Conservation (phyloP, 2,888 invertebrate species). For the Plagodis pulveraria region DNA sequence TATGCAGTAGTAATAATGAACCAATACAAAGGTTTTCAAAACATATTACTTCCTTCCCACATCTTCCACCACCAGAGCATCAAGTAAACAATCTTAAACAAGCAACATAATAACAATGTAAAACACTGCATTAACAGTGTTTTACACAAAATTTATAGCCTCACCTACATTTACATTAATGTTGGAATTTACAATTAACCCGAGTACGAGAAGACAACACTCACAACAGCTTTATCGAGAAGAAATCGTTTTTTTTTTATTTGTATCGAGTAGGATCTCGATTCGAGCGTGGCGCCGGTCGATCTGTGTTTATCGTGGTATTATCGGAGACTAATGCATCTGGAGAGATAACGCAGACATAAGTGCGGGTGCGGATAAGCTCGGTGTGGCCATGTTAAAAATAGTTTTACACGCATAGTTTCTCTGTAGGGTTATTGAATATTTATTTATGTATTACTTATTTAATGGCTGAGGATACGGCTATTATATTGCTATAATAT, state of each 20-base stretch:
- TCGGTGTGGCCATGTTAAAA: conserved; percentile 83
- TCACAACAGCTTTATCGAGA: conserved; percentile 80
- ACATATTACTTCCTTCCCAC: background rate
- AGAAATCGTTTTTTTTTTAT: conserved; percentile 75
- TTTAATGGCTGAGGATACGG: conserved; percentile 4
- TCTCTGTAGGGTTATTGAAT: conserved; percentile 59
- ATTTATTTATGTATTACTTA: conserved; percentile 21
- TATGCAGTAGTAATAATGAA: background rate
- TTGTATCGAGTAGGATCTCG: conserved; percentile 78
- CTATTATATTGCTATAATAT: background rate
- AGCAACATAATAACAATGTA: conserved; percentile 42
- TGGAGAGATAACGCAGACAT: conserved; percentile 75
- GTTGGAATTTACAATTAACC: conserved; percentile 78
- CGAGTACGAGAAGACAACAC: conserved; percentile 63
- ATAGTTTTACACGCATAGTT: conserved; percentile 82
- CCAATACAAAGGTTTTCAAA: background rate
- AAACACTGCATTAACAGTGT: conserved; percentile 44
- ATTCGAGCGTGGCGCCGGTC: conserved; percentile 79
- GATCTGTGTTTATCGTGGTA: conserved; percentile 80
- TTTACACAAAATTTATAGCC: conserved; percentile 57
- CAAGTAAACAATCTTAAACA: conserved; percentile 6
- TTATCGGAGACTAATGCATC: conserved; percentile 84
- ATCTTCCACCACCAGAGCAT: conserved; percentile 9
- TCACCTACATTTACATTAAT: conserved; percentile 58
- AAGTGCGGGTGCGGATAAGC: conserved; percentile 83